phyloP scores from a whole-genome alignment of 2,888 invertebrate genomes.

The Argyresthia goedartella region DNA sequence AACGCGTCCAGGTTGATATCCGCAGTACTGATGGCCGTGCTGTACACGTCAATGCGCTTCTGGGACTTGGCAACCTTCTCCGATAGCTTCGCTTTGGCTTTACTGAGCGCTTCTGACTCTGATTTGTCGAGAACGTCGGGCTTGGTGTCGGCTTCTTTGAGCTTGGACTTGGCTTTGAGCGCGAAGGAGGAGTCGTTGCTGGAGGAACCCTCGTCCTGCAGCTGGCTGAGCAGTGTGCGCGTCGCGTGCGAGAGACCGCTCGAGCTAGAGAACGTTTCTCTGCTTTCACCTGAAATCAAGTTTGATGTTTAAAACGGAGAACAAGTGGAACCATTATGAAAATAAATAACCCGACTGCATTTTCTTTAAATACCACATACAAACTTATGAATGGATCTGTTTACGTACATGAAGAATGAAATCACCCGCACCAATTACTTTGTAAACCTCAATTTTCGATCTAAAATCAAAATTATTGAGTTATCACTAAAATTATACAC shows the following conservation, averaged over 20 bases:
- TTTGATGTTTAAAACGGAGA: too few species aligned
- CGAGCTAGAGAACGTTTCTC: slow-evolving; percentile 47
- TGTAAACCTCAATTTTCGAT: too few species aligned
- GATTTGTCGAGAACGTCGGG: slow-evolving; percentile 26
- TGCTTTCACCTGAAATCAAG: slow-evolving; percentile 43
- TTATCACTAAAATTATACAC: too few species aligned
- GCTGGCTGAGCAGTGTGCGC: slow-evolving; percentile 60
- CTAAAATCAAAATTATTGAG: too few species aligned
- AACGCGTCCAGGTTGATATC: slow-evolving; percentile 68
- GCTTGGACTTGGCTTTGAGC: slow-evolving; percentile 37
- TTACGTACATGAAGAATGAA: too few species aligned
- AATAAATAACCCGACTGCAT: too few species aligned
- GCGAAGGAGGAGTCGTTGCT: slow-evolving; percentile 66
- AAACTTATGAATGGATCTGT: too few species aligned
- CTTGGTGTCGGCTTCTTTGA: slow-evolving; percentile 31
- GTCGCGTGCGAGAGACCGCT: slow-evolving; percentile 52
- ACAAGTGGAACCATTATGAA: too few species aligned
- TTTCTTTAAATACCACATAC: too few species aligned
- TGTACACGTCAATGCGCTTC: slow-evolving; percentile 65
- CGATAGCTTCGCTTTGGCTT: slow-evolving; percentile 53
- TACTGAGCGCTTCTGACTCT: slow-evolving; percentile 50
- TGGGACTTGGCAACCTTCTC: slow-evolving; percentile 55
- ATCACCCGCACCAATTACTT: too few species aligned
- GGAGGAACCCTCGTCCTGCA: slow-evolving; percentile 66
- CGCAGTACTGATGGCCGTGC: slow-evolving; percentile 61